Evolutionary conservation across 2,797 vertebrate genomes (phyloP), one percentile per base, ranked within the genome.

Genomic region (Sphenopsis melanotis): DNA sequence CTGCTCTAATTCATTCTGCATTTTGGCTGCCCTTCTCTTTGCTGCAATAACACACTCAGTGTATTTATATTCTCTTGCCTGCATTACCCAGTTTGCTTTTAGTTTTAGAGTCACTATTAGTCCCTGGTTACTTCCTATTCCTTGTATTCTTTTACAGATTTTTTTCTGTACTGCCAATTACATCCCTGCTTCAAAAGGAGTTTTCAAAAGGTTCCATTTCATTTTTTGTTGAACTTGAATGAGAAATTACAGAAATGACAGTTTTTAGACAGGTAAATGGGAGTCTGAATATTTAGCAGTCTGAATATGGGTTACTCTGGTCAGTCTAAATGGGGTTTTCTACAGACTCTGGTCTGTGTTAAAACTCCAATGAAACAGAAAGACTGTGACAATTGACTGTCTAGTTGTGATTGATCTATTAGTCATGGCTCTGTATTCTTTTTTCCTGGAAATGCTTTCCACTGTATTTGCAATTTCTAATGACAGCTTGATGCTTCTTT

Each of bases 11-110:
- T 91, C 74, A 87, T 91, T 84, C 39, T 92, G 77, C n/a, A 3
- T 91, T 95, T 92, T 95, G 95, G 94, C 89, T 95, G 89, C 76
- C 66, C 82, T 94, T 94, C 49, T 70, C 49, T 85, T 77, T 94
- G 71, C 82, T 3, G 27, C 80, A 80, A 37, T 65, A 70, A 53
- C 41, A 74, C 26, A 42, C 29, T 49, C 72, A 65, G 23, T 59
- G 11, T 72, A 82, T 87, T 47, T 86, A 34, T 84, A 42, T 86
- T 86, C 65, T 77, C 13, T 78, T 88, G 22, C 66, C 61, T 92
- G 39, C 29, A 30, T 88, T 72, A 26, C 34, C n/a, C 32, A 65
- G 20, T 82, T 92, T 94, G 76, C 46, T 53, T 87, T 80, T 46
- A 55, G 41, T 74, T 71, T 78, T 89, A 57, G 16, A 41, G 76